phyloP scores from a whole-genome alignment of 2,113 vertebrate genomes.

The Indri indri region DNA sequence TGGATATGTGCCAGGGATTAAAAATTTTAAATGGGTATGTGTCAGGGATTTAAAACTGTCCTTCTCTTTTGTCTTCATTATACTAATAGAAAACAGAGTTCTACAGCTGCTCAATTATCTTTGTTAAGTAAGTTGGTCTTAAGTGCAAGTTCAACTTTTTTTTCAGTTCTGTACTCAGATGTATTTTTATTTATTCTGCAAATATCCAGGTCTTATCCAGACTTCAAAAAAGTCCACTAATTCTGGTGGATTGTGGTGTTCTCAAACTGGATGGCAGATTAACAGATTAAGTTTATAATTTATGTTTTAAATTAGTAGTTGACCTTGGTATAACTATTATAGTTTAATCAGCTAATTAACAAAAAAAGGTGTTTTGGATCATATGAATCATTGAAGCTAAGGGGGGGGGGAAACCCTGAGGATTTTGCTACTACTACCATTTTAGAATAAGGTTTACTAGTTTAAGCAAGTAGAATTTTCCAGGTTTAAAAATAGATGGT shows the following conservation, averaged over 20 bases:
- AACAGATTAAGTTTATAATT: background rate
- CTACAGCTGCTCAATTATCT: background rate
- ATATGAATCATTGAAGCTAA: background rate
- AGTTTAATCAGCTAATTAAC: background rate
- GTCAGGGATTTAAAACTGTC: background rate
- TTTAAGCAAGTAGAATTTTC: slow-evolving; percentile 34
- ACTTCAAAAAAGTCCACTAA: background rate
- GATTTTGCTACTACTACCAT: background rate
- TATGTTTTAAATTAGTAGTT: background rate
- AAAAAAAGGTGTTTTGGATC: background rate
- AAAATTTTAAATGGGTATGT: background rate
- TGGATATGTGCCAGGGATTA: background rate
- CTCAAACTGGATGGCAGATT: background rate
- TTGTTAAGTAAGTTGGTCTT: background rate
- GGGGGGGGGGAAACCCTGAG: background rate
- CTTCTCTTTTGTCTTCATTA: background rate
- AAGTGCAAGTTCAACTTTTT: background rate
- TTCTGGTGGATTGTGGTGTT: background rate
- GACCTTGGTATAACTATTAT: background rate
- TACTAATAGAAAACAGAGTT: background rate
- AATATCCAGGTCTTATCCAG: background rate
- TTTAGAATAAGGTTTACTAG: slow-evolving; percentile 24
- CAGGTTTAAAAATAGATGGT: slow-evolving; percentile 41
- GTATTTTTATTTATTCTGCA: background rate
- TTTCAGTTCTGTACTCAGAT: background rate